These are phyloP conservation scores for Blennius ocellaris DNA, from an alignment of 2,113 vertebrate genomes.

Conservation along the genomic window DNA sequence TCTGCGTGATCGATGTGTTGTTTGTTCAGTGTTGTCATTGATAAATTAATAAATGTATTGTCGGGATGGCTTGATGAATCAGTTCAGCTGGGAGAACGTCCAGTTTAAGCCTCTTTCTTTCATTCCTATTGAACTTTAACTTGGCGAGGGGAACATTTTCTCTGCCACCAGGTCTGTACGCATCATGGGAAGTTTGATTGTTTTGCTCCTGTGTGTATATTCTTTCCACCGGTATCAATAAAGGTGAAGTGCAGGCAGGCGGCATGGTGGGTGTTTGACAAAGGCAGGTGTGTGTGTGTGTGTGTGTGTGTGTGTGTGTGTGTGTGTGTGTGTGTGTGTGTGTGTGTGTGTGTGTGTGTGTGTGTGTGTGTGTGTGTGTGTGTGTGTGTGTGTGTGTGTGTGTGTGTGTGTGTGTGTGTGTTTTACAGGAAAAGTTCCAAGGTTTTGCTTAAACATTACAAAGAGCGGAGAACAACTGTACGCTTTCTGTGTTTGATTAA, in stretches of 20 bases:
- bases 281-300: slow-evolving; percentile 5
- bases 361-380: slow-evolving; percentile 1
- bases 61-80: no score
- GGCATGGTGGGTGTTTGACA: slow-evolving; percentile 50
- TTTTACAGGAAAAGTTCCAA: slow-evolving; percentile 27
- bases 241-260: slow-evolving; percentile 37
- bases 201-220: slow-evolving; percentile 6
- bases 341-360: slow-evolving; percentile 13
- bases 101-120: slow-evolving; percentile 81
- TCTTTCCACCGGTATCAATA: slow-evolving; percentile 16
- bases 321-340: no score
- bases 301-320: slow-evolving; percentile 11
- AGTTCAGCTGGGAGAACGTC: slow-evolving; percentile 17
- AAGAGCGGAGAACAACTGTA: slow-evolving; percentile 43
- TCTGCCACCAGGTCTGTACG: slow-evolving; percentile 78
- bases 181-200: neutral
- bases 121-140: slow-evolving; percentile 81
- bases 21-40: slow-evolving; percentile 5
- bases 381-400: neutral
- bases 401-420: slow-evolving; percentile 13
- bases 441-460: slow-evolving; percentile 28
- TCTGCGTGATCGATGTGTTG: neutral
- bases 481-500: slow-evolving; percentile 55
- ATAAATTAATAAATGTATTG: neutral
- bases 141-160: slow-evolving; percentile 82